Base-by-base conservation (phyloP, 2,797 vertebrate genomes). In the Apogon hyalosoma region DNA sequence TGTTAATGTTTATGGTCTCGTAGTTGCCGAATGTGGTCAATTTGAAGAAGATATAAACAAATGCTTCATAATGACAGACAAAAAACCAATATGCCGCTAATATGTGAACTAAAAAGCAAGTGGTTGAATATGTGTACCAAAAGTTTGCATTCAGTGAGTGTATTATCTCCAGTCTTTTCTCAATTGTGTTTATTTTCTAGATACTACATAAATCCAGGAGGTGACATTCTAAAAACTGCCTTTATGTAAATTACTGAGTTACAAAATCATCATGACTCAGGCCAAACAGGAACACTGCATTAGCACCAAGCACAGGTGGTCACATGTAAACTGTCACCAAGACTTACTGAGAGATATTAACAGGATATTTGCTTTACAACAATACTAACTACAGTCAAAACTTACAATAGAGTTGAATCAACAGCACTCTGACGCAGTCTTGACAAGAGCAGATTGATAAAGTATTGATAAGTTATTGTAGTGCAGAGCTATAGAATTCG, bases 391-490 rank as follows among this genome's bases (percentile, higher is more conserved):
- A 31, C 46, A 58, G 49, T 46, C 31, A 50, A 73, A 67, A 63
- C 36, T 31, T 47, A 54, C 31, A 77, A 47, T 2, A 43, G 49
- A 51, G 7, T 31, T 67, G 65, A 80, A 58, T 73, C 67, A 87
- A 53, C 45, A 16, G 3, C 62, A 70, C 33, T 60, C 54, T 85
- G 80, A 85, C 67, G 71, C 59, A 81, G 51, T 58, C 46, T 63
- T n/a, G 45, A 72, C 66, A 67, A 74, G 75, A 80, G 59, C 18
- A 64, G 24, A 68, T 59, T 24, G 82, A 85, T 85, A 85, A 83
- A 61, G 43, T 75, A 43, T 59, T 40, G 75, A 62, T 71, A 48
- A 76, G 47, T 36, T 46, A 54, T 54, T 69, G 42, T 14, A 53
- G 31, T 21, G 41, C 51, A 7, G 56, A 2, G 31, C 75, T 69